These are phyloP conservation scores for Lydus trimaculatus DNA, from an alignment of 2,888 invertebrate species.

Conservation along the genomic window DNA sequence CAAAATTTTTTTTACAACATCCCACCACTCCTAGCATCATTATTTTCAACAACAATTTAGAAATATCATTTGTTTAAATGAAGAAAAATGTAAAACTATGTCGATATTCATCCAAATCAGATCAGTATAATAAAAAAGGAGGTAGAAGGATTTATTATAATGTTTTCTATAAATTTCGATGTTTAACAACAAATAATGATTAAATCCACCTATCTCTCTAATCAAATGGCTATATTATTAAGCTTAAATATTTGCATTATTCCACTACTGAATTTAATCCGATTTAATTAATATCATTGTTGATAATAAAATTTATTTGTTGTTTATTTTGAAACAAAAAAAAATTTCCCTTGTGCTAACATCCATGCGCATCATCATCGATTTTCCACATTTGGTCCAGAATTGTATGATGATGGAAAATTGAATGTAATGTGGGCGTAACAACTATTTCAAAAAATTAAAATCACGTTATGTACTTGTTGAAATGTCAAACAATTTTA, in stretches of 20 bases:
- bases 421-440: conserved; percentile 23
- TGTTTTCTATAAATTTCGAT: neutral
- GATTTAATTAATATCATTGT: neutral
- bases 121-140: too few species aligned
- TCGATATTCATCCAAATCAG: too few species aligned
- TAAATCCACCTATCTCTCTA: neutral
- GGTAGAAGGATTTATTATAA: too few species aligned
- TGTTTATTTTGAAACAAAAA: conserved; percentile 12
- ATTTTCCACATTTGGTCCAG: conserved; percentile 44
- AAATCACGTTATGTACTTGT: conserved; percentile 23
- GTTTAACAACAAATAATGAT: neutral
- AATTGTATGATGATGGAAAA: conserved; percentile 23
- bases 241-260: neutral
- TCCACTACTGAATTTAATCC: neutral
- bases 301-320: neutral
- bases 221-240: neutral
- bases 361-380: conserved; percentile 44
- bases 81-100: too few species aligned
- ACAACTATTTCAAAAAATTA: conserved; percentile 6
- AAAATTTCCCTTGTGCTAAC: neutral
- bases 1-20: too few species aligned
- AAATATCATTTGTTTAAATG: too few species aligned
- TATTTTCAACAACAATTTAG: too few species aligned
- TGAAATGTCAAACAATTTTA: conserved; percentile 22
- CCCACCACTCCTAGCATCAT: too few species aligned